Percentiles rank a stretch among this genome's conserved stretches.
phyloP scores from a whole-genome alignment of 2,888 invertebrate species.

The Diplolepis rosae region DNA sequence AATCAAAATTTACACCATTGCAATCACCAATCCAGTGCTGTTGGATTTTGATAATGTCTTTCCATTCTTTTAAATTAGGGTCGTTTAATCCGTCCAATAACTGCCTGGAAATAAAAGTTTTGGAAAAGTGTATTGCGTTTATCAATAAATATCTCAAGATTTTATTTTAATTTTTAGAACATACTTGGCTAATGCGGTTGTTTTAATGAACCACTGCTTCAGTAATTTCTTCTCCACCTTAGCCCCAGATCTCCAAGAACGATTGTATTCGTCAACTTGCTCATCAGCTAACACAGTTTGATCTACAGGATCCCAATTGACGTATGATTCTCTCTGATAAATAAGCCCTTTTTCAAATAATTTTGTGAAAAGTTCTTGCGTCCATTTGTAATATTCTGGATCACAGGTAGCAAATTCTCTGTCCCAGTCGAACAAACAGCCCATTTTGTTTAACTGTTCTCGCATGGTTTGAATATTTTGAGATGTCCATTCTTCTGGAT shows the following conservation, averaged over 20 bases:
- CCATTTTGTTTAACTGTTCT: conserved; percentile 82
- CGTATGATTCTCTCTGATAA: conserved; percentile 90
- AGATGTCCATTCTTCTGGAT: conserved; percentile 91
- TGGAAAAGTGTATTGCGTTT: not conserved
- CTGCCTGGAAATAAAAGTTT: conserved; percentile 58
- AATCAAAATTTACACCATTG: conserved; percentile 83
- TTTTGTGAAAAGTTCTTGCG: conserved; percentile 94
- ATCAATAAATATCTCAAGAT: not conserved
- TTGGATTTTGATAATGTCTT: conserved; percentile 88
- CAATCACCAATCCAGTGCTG: conserved; percentile 94
- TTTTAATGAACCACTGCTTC: conserved; percentile 96
- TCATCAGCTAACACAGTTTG: conserved; percentile 98
- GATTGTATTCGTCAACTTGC: conserved; percentile 93
- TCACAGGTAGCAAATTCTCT: conserved; percentile 92
- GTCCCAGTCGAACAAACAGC: conserved; percentile 95
- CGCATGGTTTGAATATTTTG: conserved; percentile 90
- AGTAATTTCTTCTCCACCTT: conserved; percentile 91
- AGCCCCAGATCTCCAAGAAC: conserved; percentile 97
- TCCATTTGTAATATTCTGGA: conserved; percentile 94
- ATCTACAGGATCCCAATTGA: conserved; percentile 99
- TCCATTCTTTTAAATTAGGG: conserved; percentile 84
- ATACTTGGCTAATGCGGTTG: conserved; percentile 86
- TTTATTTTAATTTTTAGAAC: not conserved
- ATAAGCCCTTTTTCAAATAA: conserved; percentile 88
- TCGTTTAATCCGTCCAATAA: conserved; percentile 81